Conservation (phyloP, 2,888 invertebrate genomes). For the Euzetes globulus region DNA sequence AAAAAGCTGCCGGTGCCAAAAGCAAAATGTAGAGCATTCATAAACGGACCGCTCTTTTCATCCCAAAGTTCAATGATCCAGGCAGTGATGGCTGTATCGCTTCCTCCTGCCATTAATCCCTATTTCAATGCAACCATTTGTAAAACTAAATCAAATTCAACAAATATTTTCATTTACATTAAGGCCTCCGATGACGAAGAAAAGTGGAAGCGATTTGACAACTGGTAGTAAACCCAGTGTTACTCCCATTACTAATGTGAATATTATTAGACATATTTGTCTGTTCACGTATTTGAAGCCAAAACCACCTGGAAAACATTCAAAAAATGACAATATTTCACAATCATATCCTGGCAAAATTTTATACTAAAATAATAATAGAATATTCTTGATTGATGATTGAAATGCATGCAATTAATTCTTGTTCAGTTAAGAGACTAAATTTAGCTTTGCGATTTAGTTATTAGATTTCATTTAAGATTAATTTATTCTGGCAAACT, state of each 20-base stretch:
- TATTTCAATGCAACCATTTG: neutral
- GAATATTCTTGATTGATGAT: neutral
- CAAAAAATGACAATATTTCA: too few species aligned
- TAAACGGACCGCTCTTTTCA: conserved; percentile 10
- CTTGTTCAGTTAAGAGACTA: too few species aligned
- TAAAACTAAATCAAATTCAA: neutral
- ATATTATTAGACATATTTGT: conserved; percentile 3
- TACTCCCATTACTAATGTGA: neutral
- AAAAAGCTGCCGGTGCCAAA: neutral
- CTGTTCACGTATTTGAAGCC: conserved; percentile 16
- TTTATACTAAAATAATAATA: too few species aligned
- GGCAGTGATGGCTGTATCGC: conserved; percentile 5
- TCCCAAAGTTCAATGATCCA: conserved; percentile 26
- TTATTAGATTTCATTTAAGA: too few species aligned
- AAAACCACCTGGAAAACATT: neutral
- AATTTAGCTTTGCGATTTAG: too few species aligned
- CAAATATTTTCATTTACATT: neutral
- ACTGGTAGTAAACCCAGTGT: neutral
- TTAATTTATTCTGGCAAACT: too few species aligned
- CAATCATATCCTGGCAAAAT: too few species aligned
- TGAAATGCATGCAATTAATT: too few species aligned
- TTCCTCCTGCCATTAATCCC: neutral
- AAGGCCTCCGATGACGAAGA: neutral
- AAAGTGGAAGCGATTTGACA: neutral
- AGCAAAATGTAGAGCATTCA: neutral